These are phyloP conservation scores for Hemithea aestivaria DNA, from an alignment of 2,888 invertebrate species.

Conservation along the genomic window DNA sequence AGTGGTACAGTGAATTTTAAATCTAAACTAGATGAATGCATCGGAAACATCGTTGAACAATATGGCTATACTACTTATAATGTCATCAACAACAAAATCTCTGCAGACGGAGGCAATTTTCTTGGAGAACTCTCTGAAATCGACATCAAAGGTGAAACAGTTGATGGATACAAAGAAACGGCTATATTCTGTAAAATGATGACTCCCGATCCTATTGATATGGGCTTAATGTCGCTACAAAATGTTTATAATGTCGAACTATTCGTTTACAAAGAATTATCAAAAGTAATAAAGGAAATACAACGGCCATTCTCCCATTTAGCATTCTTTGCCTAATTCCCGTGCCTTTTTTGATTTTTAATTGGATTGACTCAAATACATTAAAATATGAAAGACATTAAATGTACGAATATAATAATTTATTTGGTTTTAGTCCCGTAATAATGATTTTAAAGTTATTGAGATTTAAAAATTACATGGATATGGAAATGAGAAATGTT, in stretches of 20 bases:
- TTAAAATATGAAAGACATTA: too few relatives aligned
- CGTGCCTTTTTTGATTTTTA: too few relatives aligned
- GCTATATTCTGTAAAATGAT: conserved; percentile 47
- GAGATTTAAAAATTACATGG: too few relatives aligned
- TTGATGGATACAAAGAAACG: conserved; percentile 36
- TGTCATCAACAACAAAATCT: conserved; percentile 26
- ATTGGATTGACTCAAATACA: too few relatives aligned
- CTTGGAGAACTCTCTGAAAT: conserved; percentile 42
- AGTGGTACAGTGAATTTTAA: background rate
- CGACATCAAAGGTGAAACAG: conserved; percentile 42
- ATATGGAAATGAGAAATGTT: too few relatives aligned
- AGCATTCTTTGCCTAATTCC: too few relatives aligned
- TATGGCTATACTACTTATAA: conserved; percentile 32
- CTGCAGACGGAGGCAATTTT: conserved; percentile 46
- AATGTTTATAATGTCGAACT: conserved; percentile 37
- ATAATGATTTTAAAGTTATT: too few relatives aligned
- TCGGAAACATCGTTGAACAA: conserved; percentile 27
- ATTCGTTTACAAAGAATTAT: conserved; percentile 44
- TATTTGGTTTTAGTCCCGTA: too few relatives aligned
- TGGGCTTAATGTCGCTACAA: conserved; percentile 28
- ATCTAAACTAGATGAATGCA: conserved; percentile 19
- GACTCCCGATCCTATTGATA: conserved; percentile 19
- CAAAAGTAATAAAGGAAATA: conserved; percentile 36
- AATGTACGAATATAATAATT: too few relatives aligned
- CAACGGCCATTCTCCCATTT: too few relatives aligned